Base-by-base conservation (phyloP, 2,113 vertebrate species). In the Odocoileus hemionus region DNA sequence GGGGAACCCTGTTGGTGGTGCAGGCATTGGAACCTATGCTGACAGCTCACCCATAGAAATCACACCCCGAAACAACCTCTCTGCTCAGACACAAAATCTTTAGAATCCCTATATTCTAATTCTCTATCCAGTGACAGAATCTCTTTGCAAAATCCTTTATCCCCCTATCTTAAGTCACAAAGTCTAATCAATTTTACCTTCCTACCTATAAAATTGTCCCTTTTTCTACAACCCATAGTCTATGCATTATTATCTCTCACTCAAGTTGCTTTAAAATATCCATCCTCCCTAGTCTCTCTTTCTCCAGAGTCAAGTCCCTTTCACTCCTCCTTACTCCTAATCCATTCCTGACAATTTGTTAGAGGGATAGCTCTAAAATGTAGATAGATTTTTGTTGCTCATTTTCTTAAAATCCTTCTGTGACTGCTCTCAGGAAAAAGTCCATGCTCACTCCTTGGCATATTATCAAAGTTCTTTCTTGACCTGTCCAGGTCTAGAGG, bases 391-490 rank as follows among this genome's bases (percentile, higher is more conserved):
- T 64, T 84, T 94, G 19, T 91, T 57, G 23, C 13, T 52, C 9
- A 15, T 89, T 92, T 92, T 86, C 86, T 89, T 61, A 92, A 96
- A 94, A 95, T 64, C 6, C 45, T 89, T 86, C 15, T 60, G 54
- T 92, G 52, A 60, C 7, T 86, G 23, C 23, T 67, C 19, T 70
- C 6, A 86, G 64, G 43, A 84, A 85, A 95, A 87, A 94, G 58
- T 28, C 28, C 33, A 78, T 83, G 50, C 74, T 79, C 5, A 2
- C 15, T 91, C 30, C 26, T 74, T 19, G 67, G 19, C 70, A 76
- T 7, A 84, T 70, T 47, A 91, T 84, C 23, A 84, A 85, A 96
- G 50, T 54, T 91, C 43, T 95, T 95, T 85, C 76, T 94, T 95
- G 78, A 83, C 25, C 58, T 79, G 61, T 12, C 26, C 10, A 67